Evolutionary conservation across 2,113 vertebrate species (phyloP).

Genomic region (Xiphophorus couchianus): DNA sequence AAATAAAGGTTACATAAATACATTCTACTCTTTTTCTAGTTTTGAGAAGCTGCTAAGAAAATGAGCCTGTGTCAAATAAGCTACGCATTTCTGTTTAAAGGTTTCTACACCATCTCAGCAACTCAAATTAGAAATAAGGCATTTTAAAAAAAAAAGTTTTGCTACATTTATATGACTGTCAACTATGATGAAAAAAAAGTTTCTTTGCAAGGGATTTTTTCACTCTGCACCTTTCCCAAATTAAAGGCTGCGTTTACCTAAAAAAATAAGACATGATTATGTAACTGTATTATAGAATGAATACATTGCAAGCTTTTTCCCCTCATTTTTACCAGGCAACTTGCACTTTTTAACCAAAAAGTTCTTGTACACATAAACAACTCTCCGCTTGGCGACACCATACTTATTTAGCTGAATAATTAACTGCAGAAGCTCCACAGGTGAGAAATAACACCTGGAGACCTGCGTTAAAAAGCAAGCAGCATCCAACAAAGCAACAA

Average conservation of each 20-base stretch:
- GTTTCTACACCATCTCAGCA: too few relatives aligned
- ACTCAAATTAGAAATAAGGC: too few relatives aligned
- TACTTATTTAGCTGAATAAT: background rate
- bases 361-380: background rate
- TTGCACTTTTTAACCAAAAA: background rate
- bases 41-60: too few relatives aligned
- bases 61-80: too few relatives aligned
- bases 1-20: too few relatives aligned
- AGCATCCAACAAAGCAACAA: conserved; percentile 8
- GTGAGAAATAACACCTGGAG: conserved; percentile 11
- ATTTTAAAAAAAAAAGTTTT: too few relatives aligned
- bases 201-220: too few relatives aligned
- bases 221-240: too few relatives aligned
- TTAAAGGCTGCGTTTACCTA: background rate
- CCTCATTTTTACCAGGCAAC: background rate
- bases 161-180: too few relatives aligned
- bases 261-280: background rate
- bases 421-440: background rate
- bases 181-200: too few relatives aligned
- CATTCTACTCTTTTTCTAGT: too few relatives aligned
- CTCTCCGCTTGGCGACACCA: background rate
- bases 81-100: too few relatives aligned
- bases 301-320: background rate
- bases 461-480: conserved; percentile 4
- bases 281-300: background rate